Evolutionary conservation across 1,140 invertebrate species (phyloP).

Genomic region (Pteromalus puparum): DNA sequence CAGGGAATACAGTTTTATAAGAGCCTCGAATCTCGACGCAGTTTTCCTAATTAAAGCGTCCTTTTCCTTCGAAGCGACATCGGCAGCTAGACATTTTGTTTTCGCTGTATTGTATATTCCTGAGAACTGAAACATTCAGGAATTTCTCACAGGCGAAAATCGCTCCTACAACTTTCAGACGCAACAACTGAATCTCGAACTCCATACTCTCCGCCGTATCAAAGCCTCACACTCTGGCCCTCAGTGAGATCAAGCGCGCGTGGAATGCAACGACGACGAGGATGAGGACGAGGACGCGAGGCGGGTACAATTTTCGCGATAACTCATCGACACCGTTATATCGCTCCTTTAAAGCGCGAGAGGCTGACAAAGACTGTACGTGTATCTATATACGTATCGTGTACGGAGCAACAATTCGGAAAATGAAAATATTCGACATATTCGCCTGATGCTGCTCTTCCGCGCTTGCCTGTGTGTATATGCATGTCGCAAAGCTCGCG

Average conservation of each 20-base stretch:
- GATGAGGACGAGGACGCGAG: background rate
- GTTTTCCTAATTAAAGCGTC: constrained; percentile 50
- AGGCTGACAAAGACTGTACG: background rate
- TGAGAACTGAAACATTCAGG: no score
- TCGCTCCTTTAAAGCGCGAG: background rate
- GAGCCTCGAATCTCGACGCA: constrained; percentile 33
- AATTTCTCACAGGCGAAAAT: no score
- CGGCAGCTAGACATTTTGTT: no score
- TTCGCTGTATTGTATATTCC: no score
- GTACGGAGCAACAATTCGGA: constrained; percentile 34
- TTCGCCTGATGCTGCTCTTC: no score
- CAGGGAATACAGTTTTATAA: constrained; percentile 48
- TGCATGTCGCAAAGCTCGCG: constrained; percentile 22
- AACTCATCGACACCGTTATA: constrained; percentile 40
- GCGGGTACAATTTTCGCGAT: constrained; percentile 43
- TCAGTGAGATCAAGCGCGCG: background rate
- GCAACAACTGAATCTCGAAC: constrained; percentile 1
- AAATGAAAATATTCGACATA: constrained; percentile 49
- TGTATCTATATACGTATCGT: background rate
- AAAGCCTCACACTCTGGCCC: background rate
- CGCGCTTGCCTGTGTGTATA: background rate
- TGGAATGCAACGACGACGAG: constrained; percentile 32
- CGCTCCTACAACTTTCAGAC: no score
- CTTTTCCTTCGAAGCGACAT: background rate
- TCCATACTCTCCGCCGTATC: no score